These are phyloP conservation scores for Phaonia tiefii DNA, from an alignment of 2,888 invertebrate species.

Conservation along the genomic window DNA sequence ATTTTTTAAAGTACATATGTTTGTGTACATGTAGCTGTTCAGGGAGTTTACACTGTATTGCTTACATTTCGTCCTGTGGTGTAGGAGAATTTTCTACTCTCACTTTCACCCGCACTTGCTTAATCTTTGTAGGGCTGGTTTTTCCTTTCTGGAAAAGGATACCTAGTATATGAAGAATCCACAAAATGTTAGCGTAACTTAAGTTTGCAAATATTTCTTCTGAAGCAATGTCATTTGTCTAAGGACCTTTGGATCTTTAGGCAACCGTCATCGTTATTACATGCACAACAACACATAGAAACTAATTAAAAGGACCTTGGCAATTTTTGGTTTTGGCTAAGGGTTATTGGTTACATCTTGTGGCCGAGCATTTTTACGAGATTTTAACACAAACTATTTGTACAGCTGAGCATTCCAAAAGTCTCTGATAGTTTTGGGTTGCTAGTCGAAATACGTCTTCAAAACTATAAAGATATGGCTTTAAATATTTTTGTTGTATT, in stretches of 20 bases:
- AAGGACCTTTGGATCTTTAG: constrained; percentile 19
- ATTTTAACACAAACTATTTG: constrained; percentile 41
- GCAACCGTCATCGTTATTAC: too few relatives aligned
- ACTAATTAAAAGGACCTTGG: constrained; percentile 19
- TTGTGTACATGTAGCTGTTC: background rate
- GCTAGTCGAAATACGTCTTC: too few relatives aligned
- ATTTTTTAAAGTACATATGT: too few relatives aligned
- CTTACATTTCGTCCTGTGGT: too few relatives aligned
- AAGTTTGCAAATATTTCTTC: constrained; percentile 44
- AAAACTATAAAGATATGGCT: too few relatives aligned
- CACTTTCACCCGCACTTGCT: background rate
- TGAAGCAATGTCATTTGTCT: constrained; percentile 39
- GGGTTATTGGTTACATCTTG: constrained; percentile 38
- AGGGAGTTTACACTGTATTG: background rate
- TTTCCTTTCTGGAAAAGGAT: too few relatives aligned
- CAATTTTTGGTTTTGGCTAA: constrained; percentile 37
- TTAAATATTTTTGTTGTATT: too few relatives aligned
- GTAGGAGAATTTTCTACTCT: too few relatives aligned
- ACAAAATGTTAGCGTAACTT: constrained; percentile 35
- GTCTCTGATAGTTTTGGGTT: too few relatives aligned
- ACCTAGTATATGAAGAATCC: background rate
- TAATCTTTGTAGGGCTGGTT: background rate
- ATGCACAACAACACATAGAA: too few relatives aligned
- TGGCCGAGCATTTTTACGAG: constrained; percentile 32
- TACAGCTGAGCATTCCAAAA: background rate